Percentiles rank a stretch among this genome's conserved stretches.
These are phyloP conservation scores for Bellardia bayeri DNA, from an alignment of 2,888 invertebrate species.

Conservation along the genomic window DNA sequence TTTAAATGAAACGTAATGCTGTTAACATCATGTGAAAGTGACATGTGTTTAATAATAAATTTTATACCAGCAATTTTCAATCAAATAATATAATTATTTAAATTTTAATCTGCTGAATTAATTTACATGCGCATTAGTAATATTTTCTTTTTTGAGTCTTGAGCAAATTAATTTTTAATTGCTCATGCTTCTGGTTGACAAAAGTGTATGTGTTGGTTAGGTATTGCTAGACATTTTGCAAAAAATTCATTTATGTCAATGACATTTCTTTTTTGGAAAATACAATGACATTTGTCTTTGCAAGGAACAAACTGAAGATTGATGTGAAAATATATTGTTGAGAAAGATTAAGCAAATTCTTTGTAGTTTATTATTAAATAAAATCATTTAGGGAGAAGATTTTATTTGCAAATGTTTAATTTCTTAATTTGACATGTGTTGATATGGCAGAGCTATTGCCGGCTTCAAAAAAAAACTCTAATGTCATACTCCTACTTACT, in stretches of 20 bases:
- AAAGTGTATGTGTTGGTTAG: neutral
- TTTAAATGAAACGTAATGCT: neutral
- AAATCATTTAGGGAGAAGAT: too few relatives aligned
- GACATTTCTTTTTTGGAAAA: neutral
- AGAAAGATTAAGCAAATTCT: too few relatives aligned
- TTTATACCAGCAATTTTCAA: slow-evolving; percentile 36
- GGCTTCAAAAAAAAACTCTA: too few relatives aligned
- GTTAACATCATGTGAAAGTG: slow-evolving; percentile 46
- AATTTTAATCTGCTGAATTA: slow-evolving; percentile 42
- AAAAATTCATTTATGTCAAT: slow-evolving; percentile 13
- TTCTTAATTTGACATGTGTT: too few relatives aligned
- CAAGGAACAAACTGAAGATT: too few relatives aligned
- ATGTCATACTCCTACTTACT: too few relatives aligned
- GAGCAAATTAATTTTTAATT: slow-evolving; percentile 20
- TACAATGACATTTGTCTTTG: too few relatives aligned
- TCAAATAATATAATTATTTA: slow-evolving; percentile 35
- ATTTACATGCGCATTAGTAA: slow-evolving; percentile 26
- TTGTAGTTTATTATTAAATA: too few relatives aligned
- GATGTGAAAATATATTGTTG: too few relatives aligned
- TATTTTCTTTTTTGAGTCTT: slow-evolving; percentile 17
- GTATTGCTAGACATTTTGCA: slow-evolving; percentile 1
- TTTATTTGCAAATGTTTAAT: too few relatives aligned
- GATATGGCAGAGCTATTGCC: too few relatives aligned
- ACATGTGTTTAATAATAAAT: slow-evolving; percentile 51
- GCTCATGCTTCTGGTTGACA: slow-evolving; percentile 4